A percentile compares a stretch with the other conserved stretches of the same genome.
Conservation (phyloP, 2,888 invertebrate species). For the Lithodes maja region DNA sequence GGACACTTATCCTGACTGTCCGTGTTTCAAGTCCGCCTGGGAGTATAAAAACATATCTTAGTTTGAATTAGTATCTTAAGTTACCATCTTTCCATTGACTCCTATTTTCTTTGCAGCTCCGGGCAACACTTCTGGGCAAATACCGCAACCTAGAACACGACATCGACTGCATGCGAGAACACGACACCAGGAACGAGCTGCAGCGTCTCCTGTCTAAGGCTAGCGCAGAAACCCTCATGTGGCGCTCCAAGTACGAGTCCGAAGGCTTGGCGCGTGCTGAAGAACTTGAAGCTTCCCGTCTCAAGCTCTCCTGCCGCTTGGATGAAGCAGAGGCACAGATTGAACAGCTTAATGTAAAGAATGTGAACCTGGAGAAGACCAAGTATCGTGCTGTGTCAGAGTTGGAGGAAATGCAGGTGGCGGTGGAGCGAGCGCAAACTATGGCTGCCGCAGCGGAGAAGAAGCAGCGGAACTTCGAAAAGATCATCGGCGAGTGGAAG, state of each 20-base stretch:
- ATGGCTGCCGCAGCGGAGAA: constrained; percentile 77
- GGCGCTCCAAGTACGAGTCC: constrained; percentile 99
- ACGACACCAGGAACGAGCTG: constrained; percentile 98
- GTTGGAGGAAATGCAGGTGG: constrained; percentile 97
- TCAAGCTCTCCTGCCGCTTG: constrained; percentile 94
- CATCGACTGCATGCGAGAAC: constrained; percentile 88
- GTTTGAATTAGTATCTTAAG: no score
- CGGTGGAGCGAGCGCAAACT: constrained; percentile 97
- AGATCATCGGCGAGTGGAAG: constrained; percentile 79
- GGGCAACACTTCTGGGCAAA: constrained; percentile 74
- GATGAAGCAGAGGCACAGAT: constrained; percentile 98
- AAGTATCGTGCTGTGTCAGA: constrained; percentile 97
- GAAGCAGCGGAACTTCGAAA: constrained; percentile 79
- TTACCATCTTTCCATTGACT: no score
- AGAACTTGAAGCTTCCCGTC: constrained; percentile 71
- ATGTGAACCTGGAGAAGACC: constrained; percentile 97
- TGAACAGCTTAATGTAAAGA: constrained; percentile 98
- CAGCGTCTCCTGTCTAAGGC: constrained; percentile 99
- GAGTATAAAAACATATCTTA: no score
- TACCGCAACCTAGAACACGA: constrained; percentile 78
- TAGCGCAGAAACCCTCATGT: constrained; percentile 96
- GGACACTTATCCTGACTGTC: no score
- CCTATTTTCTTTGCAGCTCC: constrained; percentile 71
- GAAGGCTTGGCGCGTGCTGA: constrained; percentile 87
- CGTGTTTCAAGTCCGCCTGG: no score